Percentiles rank a stretch among this genome's conserved stretches.
Conservation (phyloP, 2,888 invertebrate species). For the Lumbricus terrestris region DNA sequence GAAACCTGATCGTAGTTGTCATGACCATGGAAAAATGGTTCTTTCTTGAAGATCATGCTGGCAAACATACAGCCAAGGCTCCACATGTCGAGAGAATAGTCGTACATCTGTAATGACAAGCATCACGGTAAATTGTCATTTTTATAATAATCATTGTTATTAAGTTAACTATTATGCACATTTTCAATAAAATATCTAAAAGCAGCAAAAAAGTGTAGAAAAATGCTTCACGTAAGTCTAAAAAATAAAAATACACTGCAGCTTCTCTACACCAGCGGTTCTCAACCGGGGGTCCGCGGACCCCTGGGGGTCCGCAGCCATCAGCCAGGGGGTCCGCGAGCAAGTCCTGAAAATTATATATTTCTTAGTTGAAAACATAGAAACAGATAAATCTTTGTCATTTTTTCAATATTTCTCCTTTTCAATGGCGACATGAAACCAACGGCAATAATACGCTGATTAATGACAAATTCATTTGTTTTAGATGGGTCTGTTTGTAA, state of each 20-base stretch:
- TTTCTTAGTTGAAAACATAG: too few relatives aligned
- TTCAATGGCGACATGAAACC: too few relatives aligned
- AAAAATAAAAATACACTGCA: background rate
- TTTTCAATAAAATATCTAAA: background rate
- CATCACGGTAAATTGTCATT: constrained; percentile 31
- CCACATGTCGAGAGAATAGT: constrained; percentile 99
- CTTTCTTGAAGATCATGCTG: constrained; percentile 98
- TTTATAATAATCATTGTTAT: background rate
- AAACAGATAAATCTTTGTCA: too few relatives aligned
- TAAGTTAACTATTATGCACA: background rate
- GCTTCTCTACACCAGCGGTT: background rate
- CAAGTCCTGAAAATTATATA: too few relatives aligned
- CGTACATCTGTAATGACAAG: constrained; percentile 82
- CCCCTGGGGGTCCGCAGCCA: too few relatives aligned
- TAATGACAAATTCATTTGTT: too few relatives aligned
- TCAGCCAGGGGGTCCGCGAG: too few relatives aligned
- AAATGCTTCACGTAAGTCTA: background rate
- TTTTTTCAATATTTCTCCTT: too few relatives aligned
- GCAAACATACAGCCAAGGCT: constrained; percentile 99
- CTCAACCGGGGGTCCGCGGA: too few relatives aligned
- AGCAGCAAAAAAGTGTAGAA: background rate
- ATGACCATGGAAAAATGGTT: constrained; percentile 99
- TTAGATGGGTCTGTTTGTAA: too few relatives aligned
- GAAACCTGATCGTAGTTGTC: constrained; percentile 94
- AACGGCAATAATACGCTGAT: too few relatives aligned